Base-by-base conservation (phyloP, 2,113 vertebrate genomes). In the Silurus asotus region DNA sequence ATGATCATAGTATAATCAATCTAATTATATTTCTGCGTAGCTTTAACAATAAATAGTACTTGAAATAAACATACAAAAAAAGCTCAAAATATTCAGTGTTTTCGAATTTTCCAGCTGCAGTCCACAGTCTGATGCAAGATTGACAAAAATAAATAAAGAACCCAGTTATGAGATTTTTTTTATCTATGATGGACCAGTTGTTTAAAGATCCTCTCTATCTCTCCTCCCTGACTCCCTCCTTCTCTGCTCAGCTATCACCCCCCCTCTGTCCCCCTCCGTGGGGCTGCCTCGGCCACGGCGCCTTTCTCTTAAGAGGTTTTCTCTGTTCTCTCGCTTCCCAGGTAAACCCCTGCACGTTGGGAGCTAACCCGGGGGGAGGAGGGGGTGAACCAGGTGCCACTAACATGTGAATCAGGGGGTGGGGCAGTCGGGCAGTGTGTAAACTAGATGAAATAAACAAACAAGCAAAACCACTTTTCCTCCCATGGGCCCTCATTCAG, bases 251-350 rank as follows among this genome's bases (percentile, higher is more conserved):
- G 92, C 92, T 88, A 92, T 95, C 91, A 93, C 94, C 90, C 92
- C 94, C 75, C 93, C 90, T 84, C 93, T 94, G 79, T 95, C 93
- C 92, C 91, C 95, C 6, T 94, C 95, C 87, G 90, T 94, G 92
- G 90, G 91, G 83, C 93, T 93, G 59, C 92, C 94, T 92, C 94
- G 92, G 92, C 95, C 93, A 23, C 90, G 95, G 83, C 94, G 91
- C 91, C 95, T 94, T 86, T 94, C 95, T 88, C 92, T 95, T 93
- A 96, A 96, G 92, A 94, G 93, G 92, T 95, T 94, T 92, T 96
- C 96, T 92, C 90, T 96, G 89, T 95, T 96, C 93, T 93, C 94
- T 93, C 94, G 95, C 90, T 94, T 95, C 87, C 92, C 96, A 97
- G 96, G 96, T 97, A 97, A 96, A 93, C 62, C 49, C 69, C 77